Base-by-base conservation (phyloP, 2,888 invertebrate species). In the Latrodectus elegans region DNA sequence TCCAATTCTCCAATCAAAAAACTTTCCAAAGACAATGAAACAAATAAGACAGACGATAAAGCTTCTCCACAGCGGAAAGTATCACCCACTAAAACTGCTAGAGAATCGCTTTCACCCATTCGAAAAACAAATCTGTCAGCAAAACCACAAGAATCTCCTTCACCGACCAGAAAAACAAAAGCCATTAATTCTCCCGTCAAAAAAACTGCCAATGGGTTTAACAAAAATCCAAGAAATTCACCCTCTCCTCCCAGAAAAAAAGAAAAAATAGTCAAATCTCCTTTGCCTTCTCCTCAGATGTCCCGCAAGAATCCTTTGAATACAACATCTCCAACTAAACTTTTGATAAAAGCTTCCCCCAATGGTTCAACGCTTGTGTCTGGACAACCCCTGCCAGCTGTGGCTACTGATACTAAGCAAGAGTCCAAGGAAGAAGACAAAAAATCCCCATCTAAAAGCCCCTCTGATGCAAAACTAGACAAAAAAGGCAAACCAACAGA, bases 211-310 rank as follows among this genome's bases (percentile, higher is more conserved):
- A 26, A 70, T 15, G 22, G 15, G 8, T 38, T 26, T 11, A 52
- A 22, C 11, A 78, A 79, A 22, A 78, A 22, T 15, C 17, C 75
- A 3, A 75, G 71, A 26, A 53, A 60, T 12, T 88, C 88, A 10
- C 88, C 88, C 26, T 88, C 88, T 2, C 88, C 88, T 11, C 74
- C 84, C 11, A 79, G 88, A 17, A 86, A 81, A 22, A 88, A 72
- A 75, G 81, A 81, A 22, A 88, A 76, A 75, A 60, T 65, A 53
- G 49, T 52, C 12, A 87, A 82, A 49, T 72, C 83, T 8, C 87
- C 87, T 9, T 26, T 88, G 11, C 75, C 87, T 14, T 88, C 87
- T 10, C 87, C 87, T 0, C 82, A 83, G 64, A 70, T 78, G 4
- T 72, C 78, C 8, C 49, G 87, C 17, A 88, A 83, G 17, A 72